phyloP scores from a whole-genome alignment of 2,888 invertebrate genomes.

The Cerceris rybyensis region DNA sequence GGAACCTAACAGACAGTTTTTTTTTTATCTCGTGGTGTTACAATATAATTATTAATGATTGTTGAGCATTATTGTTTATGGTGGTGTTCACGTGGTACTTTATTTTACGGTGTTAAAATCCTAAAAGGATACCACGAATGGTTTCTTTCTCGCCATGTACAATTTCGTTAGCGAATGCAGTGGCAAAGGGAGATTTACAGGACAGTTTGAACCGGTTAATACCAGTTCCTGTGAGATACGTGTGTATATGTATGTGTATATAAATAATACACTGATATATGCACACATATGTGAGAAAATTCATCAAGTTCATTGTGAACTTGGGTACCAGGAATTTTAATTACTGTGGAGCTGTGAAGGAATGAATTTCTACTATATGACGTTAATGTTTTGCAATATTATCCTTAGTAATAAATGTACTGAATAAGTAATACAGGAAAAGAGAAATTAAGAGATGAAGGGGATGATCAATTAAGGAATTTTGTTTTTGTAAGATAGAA shows the following conservation, averaged over 20 bases:
- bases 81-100: background rate
- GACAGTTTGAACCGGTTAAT: constrained; percentile 57
- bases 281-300: constrained; percentile 11
- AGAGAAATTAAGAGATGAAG: no score
- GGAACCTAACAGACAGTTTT: no score
- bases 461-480: no score
- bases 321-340: background rate
- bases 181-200: constrained; percentile 50
- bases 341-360: no score
- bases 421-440: no score
- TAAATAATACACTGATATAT: no score
- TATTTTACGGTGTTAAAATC: background rate
- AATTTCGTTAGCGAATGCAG: constrained; percentile 41
- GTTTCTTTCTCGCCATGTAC: constrained; percentile 14
- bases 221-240: constrained; percentile 47
- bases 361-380: no score
- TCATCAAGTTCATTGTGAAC: constrained; percentile 5
- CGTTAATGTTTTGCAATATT: no score
- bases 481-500: no score
- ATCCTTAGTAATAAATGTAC: no score
- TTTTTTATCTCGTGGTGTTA: background rate
- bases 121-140: background rate
- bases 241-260: constrained; percentile 6
- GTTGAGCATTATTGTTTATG: background rate
- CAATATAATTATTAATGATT: constrained; percentile 1